phyloP scores from a whole-genome alignment of 2,888 invertebrate genomes.

The Atherix ibis region DNA sequence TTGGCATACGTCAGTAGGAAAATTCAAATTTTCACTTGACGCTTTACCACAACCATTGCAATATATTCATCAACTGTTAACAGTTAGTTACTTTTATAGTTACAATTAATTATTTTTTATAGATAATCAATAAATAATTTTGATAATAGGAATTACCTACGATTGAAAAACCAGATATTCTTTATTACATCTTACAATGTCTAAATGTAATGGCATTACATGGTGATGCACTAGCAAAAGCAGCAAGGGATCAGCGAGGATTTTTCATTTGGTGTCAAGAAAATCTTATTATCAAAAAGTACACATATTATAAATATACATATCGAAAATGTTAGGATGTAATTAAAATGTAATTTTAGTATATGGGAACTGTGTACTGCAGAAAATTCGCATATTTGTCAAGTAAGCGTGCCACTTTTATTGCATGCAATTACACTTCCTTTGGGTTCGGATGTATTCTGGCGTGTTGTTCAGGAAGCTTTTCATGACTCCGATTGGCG shows the following conservation, averaged over 20 bases:
- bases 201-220: constrained; percentile 82
- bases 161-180: constrained; percentile 76
- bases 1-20: constrained; percentile 87
- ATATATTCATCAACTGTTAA: constrained; percentile 78
- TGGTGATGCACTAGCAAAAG: constrained; percentile 79
- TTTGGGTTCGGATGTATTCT: constrained; percentile 88
- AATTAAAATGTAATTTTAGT: constrained; percentile 10
- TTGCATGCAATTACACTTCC: constrained; percentile 90
- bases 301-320: background rate
- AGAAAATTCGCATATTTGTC: constrained; percentile 85
- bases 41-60: constrained; percentile 84
- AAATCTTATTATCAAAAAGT: constrained; percentile 81
- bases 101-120: constrained; percentile 1
- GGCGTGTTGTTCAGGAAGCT: constrained; percentile 86
- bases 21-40: constrained; percentile 79
- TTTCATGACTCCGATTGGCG: constrained; percentile 86
- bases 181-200: constrained; percentile 84
- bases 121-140: too few species aligned
- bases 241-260: constrained; percentile 75
- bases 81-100: constrained; percentile 30
- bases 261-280: constrained; percentile 95
- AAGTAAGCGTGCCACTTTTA: constrained; percentile 79
- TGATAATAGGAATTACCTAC: constrained; percentile 59
- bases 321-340: too few species aligned
- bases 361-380: constrained; percentile 87